Evolutionary conservation across 1,140 invertebrate genomes (phyloP).

Genomic region (Bacillus rossius): DNA sequence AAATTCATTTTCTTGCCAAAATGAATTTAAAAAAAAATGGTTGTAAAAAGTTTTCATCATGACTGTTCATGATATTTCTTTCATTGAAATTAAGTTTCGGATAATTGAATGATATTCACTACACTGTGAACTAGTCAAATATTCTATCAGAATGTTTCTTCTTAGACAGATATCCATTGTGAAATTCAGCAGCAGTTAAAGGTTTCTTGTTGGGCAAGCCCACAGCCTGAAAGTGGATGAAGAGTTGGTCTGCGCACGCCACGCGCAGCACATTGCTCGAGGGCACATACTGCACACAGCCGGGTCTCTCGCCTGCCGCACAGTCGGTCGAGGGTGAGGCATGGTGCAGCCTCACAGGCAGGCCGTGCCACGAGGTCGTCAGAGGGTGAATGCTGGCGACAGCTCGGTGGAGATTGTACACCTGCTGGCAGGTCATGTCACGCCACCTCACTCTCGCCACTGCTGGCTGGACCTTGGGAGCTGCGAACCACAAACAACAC

Average conservation of each 20-base stretch:
- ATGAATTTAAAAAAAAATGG: no score
- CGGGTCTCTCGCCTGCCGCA: neutral
- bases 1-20: no score
- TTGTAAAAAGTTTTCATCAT: no score
- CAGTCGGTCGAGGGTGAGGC: neutral
- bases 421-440: conserved; percentile 14
- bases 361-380: conserved; percentile 22
- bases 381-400: conserved; percentile 23
- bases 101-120: no score
- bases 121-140: conserved; percentile 10
- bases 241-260: conserved; percentile 22
- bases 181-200: conserved; percentile 31
- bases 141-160: neutral
- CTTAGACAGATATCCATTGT: conserved; percentile 36
- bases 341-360: conserved; percentile 22
- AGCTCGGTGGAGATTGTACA: conserved; percentile 32
- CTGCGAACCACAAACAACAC: conserved; percentile 8
- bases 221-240: conserved; percentile 32
- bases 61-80: no score
- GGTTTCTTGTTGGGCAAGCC: conserved; percentile 27
- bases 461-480: conserved; percentile 26
- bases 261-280: neutral
- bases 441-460: conserved; percentile 27
- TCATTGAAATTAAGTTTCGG: no score
- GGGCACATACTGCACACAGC: neutral